Evolutionary conservation across 2,888 invertebrate species (phyloP).

Genomic region (Ochropleura leucogaster): DNA sequence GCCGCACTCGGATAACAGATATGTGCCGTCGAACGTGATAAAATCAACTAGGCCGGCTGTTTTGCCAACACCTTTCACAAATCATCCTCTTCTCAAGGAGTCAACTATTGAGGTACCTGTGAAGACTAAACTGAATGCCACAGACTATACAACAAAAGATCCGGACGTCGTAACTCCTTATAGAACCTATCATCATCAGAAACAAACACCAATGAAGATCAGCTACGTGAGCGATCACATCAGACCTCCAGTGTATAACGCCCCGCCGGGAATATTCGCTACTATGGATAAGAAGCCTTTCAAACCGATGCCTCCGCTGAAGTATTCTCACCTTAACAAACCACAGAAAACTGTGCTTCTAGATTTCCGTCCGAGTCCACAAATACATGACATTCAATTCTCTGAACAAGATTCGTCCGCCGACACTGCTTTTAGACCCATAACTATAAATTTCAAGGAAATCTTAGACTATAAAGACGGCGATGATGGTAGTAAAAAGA

Average conservation of each 20-base stretch:
- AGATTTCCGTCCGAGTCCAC: conserved; percentile 86
- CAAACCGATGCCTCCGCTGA: conserved; percentile 87
- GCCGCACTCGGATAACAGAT: conserved; percentile 73
- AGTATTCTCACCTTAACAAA: conserved; percentile 74
- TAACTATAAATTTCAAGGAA: conserved; percentile 75
- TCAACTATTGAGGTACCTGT: conserved; percentile 71
- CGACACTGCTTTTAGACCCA: conserved; percentile 84
- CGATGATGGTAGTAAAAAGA: conserved; percentile 66
- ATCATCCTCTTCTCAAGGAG: conserved; percentile 67
- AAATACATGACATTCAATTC: conserved; percentile 81
- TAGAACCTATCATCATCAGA: conserved; percentile 73
- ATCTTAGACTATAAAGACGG: conserved; percentile 62
- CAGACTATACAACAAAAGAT: conserved; percentile 74
- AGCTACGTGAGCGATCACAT: conserved; percentile 82
- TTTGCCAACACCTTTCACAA: conserved; percentile 77
- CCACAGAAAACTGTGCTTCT: conserved; percentile 74
- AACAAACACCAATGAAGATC: conserved; percentile 74
- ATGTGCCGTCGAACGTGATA: conserved; percentile 72
- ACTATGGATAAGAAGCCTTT: conserved; percentile 88
- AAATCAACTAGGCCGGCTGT: conserved; percentile 82
- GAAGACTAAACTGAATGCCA: conserved; percentile 67
- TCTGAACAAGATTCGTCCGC: conserved; percentile 78
- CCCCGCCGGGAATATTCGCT: conserved; percentile 87
- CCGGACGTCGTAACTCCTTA: conserved; percentile 73
- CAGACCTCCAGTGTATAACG: conserved; percentile 85